phyloP scores from a whole-genome alignment of 2,797 vertebrate species.

The Falco berigora region DNA sequence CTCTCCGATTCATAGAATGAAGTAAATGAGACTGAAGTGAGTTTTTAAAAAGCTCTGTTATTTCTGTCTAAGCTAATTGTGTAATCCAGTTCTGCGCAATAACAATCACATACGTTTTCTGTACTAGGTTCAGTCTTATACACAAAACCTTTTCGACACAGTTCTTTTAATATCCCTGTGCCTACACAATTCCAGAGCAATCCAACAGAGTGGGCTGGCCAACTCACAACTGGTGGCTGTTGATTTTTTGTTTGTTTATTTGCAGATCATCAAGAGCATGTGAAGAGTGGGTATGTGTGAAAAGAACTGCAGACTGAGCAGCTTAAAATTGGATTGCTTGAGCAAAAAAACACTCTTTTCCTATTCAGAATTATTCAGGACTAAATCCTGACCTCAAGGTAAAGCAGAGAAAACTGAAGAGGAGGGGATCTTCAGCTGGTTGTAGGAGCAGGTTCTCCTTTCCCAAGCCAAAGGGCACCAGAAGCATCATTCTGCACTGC shows the following conservation, averaged over 20 bases:
- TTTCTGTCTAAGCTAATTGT: slow-evolving; percentile 38
- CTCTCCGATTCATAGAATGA: neutral
- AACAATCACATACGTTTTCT: slow-evolving; percentile 66
- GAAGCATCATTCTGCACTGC: neutral
- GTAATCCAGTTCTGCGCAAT: slow-evolving; percentile 34
- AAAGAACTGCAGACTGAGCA: slow-evolving; percentile 70
- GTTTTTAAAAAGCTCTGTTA: slow-evolving; percentile 34
- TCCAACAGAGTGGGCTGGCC: slow-evolving; percentile 64
- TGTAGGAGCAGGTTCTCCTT: neutral
- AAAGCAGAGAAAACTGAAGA: slow-evolving; percentile 8
- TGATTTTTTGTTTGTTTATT: slow-evolving; percentile 73
- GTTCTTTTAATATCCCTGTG: slow-evolving; percentile 66
- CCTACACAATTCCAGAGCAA: slow-evolving; percentile 66
- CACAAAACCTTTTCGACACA: slow-evolving; percentile 61
- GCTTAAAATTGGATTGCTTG: slow-evolving; percentile 64
- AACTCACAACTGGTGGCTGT: slow-evolving; percentile 68
- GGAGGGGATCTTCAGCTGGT: neutral
- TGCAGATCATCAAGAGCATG: slow-evolving; percentile 72
- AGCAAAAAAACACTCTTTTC: slow-evolving; percentile 39
- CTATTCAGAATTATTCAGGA: slow-evolving; percentile 42
- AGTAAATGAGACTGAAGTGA: neutral
- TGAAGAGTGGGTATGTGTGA: slow-evolving; percentile 72
- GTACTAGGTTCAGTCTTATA: slow-evolving; percentile 52
- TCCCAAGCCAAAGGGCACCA: neutral
- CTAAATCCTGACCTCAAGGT: slow-evolving; percentile 48